Evolutionary conservation across 2,888 invertebrate species (phyloP).

Genomic region (Dryobotodes eremita): DNA sequence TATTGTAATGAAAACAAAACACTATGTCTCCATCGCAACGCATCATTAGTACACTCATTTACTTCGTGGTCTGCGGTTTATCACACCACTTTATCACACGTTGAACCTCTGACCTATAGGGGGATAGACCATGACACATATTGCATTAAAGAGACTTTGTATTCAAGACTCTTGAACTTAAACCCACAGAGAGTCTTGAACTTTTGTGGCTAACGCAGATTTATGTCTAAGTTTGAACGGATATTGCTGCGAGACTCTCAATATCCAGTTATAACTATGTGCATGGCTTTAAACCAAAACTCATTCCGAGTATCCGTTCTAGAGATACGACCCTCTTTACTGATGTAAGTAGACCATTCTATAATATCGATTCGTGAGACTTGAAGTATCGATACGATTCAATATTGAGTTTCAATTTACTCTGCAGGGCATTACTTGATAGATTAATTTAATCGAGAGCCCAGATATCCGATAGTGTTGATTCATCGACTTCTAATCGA

Average conservation of each 20-base stretch:
- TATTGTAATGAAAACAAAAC: conserved; percentile 5
- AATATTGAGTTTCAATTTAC: conserved; percentile 63
- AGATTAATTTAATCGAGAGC: conserved; percentile 65
- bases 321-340: conserved; percentile 22
- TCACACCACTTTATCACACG: conserved; percentile 16
- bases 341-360: conserved; percentile 24
- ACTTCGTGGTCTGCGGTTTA: conserved; percentile 12
- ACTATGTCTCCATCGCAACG: conserved; percentile 17
- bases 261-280: conserved; percentile 27
- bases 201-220: conserved; percentile 26
- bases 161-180: conserved; percentile 43
- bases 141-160: conserved; percentile 36
- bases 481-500: conserved; percentile 66
- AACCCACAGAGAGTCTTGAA: conserved; percentile 43
- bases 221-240: conserved; percentile 11
- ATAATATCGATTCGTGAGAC: conserved; percentile 36
- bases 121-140: conserved; percentile 30
- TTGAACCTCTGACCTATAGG: conserved; percentile 30
- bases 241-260: conserved; percentile 17
- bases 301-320: conserved; percentile 20
- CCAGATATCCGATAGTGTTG: conserved; percentile 65
- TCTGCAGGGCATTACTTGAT: conserved; percentile 56
- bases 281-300: conserved; percentile 25
- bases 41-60: conserved; percentile 6
- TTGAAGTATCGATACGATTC: conserved; percentile 44